Conservation (phyloP, 2,888 invertebrate genomes). For the Megastigmus dorsalis region DNA sequence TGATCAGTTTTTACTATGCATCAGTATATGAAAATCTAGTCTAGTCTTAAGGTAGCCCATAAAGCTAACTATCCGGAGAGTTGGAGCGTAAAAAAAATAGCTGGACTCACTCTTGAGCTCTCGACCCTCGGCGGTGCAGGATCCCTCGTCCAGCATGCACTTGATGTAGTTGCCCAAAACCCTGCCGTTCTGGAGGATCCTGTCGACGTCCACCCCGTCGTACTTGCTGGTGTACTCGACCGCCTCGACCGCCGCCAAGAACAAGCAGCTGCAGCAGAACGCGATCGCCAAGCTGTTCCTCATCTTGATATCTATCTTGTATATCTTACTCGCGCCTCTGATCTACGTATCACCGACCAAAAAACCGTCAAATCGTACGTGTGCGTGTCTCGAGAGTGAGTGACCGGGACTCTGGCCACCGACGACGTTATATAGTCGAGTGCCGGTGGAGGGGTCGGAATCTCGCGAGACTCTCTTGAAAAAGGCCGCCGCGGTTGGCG, state of each 20-base stretch:
- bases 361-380: background rate
- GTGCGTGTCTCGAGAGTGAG: background rate
- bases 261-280: conserved; percentile 12
- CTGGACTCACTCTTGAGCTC: conserved; percentile 78
- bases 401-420: background rate
- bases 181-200: conserved; percentile 77
- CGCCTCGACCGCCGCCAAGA: conserved; percentile 9
- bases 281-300: background rate
- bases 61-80: too few relatives aligned
- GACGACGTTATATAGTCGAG: conserved; percentile 1
- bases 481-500: background rate
- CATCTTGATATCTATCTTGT: too few relatives aligned
- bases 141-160: conserved; percentile 79
- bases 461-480: background rate
- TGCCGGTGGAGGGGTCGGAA: background rate
- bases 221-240: conserved; percentile 76
- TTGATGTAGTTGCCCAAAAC: conserved; percentile 79
- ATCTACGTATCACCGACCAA: background rate
- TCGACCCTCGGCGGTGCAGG: conserved; percentile 78
- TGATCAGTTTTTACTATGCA: too few relatives aligned
- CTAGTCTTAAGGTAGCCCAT: too few relatives aligned
- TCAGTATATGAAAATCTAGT: too few relatives aligned
- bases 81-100: conserved; percentile 1
- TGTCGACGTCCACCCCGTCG: conserved; percentile 78
- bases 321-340: background rate